Conservation (phyloP, 2,113 vertebrate genomes). For the Pachyramphus minor region DNA sequence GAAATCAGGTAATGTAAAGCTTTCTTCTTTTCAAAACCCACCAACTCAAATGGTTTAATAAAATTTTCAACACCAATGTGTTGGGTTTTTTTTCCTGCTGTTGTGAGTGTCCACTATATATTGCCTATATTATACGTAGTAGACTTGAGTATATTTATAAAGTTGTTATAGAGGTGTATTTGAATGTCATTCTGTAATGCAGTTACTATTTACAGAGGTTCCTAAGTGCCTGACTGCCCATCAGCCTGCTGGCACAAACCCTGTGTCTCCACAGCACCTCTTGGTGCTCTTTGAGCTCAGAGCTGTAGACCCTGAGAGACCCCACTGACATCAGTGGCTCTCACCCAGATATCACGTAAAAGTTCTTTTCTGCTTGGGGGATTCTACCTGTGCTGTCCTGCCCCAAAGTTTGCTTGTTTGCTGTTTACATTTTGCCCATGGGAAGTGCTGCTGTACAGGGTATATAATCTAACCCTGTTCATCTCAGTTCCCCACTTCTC, state of each 20-base stretch:
- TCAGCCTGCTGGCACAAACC: background rate
- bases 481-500: background rate
- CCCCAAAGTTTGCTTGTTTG: background rate
- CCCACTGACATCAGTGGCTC: background rate
- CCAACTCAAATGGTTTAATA: conserved; percentile 48
- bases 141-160: background rate
- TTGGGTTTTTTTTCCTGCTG: conserved; percentile 23
- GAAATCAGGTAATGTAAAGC: conserved; percentile 9
- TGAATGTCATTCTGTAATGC: background rate
- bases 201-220: background rate
- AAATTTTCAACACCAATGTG: conserved; percentile 37
- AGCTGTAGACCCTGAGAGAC: background rate
- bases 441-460: background rate
- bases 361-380: background rate
- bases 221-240: background rate
- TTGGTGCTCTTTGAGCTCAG: background rate
- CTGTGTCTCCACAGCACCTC: background rate
- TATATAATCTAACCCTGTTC: background rate
- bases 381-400: background rate
- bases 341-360: background rate
- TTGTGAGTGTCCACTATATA: background rate
- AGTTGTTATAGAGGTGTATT: background rate
- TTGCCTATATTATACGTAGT: background rate
- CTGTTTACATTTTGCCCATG: background rate
- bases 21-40: conserved; percentile 50